Evolutionary conservation across 2,113 vertebrate genomes (phyloP).

Genomic region (Tragelaphus strepsiceros): DNA sequence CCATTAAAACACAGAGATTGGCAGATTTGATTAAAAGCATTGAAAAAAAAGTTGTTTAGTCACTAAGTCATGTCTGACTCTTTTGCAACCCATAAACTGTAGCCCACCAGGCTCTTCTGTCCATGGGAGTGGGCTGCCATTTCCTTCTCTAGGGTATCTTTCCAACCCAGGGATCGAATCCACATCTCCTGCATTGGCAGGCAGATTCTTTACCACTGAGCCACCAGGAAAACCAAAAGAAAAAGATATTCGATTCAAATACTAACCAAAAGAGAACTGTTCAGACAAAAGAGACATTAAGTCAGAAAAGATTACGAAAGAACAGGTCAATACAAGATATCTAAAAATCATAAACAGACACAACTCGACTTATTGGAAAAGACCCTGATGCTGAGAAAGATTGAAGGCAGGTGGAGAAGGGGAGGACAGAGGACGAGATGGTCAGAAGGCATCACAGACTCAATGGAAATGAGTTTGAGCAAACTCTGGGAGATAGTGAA

Average conservation of each 20-base stretch:
- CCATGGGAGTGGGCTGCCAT: background rate
- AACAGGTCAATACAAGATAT: background rate
- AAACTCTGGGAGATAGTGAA: background rate
- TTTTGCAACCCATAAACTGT: background rate
- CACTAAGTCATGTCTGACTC: background rate
- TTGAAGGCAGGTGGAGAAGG: background rate
- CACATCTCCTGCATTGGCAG: background rate
- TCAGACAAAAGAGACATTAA: background rate
- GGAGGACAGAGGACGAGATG: background rate
- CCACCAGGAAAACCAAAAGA: background rate
- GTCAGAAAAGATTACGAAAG: background rate
- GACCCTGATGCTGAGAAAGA: background rate
- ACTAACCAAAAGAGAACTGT: background rate
- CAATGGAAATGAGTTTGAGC: background rate
- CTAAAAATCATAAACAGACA: background rate
- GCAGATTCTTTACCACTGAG: background rate
- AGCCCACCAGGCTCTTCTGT: too few species aligned
- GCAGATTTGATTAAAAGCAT: background rate
- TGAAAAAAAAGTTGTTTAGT: background rate
- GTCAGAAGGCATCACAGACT: background rate
- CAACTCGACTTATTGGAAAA: background rate
- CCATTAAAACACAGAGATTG: background rate
- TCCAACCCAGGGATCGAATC: rapidly evolving
- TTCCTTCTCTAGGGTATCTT: background rate
- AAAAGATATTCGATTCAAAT: background rate